Base-by-base conservation (phyloP, 2,113 vertebrate species). In the Platycercus adscitus region DNA sequence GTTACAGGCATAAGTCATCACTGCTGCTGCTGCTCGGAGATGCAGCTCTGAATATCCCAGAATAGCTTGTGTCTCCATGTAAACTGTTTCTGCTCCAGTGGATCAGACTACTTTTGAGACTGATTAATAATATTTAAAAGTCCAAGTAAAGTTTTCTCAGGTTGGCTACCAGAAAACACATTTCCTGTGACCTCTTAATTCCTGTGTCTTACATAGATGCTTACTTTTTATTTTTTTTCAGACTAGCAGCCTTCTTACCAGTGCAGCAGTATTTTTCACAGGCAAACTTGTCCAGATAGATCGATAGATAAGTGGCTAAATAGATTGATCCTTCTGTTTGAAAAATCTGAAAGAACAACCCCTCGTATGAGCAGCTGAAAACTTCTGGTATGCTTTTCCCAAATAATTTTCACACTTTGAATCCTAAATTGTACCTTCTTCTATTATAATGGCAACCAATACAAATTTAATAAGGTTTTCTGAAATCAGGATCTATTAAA, bases 31-130 rank as follows among this genome's bases (percentile, higher is more conserved):
- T 70, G 58, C 72, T 90, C 63, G 81, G 91, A 88, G 60, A 82
- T 84, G 55, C 65, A 80, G 14, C 58, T 91, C 65, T 90, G 68
- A 88, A 55, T 85, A 69, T 52, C 56, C 35, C n/a, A 46, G 77
- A 91, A 93, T 87, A 92, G 47, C 41, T 89, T 87, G 18, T 81
- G 53, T 88, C 76, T 93, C 81, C 78, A 50, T 55, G 33, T 60
- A 92, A 81, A 70, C 8, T 39, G 17, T 61, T 95, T 94, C 75
- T 96, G 69, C 50, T 89, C 50, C 44, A 70, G 35, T 47, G 41
- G 44, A 86, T 71, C 49, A 93, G 43, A 82, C 84, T 82, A 69
- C 60, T 82, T 94, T 86, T 73, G 21, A 81, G 64, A 70, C 26
- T 35, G 52, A 65, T 7, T 65, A 49, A 65, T 81, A 89, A 41